Evolutionary conservation across 1,140 invertebrate species (phyloP).

Genomic region (Heliothis subflexa): DNA sequence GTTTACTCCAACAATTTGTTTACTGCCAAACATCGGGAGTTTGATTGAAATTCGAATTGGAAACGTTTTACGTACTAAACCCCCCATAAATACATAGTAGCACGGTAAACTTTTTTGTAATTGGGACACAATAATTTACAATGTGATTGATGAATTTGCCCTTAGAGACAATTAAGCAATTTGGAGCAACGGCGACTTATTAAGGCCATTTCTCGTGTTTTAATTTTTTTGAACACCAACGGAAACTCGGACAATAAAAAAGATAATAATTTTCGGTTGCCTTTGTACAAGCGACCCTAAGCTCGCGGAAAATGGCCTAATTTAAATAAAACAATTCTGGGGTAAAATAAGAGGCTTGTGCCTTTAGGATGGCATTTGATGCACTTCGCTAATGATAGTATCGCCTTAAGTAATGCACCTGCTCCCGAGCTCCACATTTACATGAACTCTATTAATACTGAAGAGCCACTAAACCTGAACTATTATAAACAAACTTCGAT

Average conservation of each 20-base stretch:
- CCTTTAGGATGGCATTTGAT: neutral
- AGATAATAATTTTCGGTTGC: conserved; percentile 13
- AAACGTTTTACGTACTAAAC: neutral
- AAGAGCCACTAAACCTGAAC: conserved; percentile 32
- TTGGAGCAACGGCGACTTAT: conserved; percentile 8
- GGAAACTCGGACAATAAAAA: conserved; percentile 20
- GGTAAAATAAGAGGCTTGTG: neutral
- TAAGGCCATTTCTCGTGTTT: conserved; percentile 28
- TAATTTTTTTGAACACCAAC: conserved; percentile 3
- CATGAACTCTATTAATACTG: conserved; percentile 36
- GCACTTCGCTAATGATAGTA: neutral
- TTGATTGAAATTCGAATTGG: conserved; percentile 20
- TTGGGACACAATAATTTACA: neutral
- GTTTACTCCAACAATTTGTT: conserved; percentile 32
- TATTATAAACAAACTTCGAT: conserved; percentile 16
- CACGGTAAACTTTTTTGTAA: too few relatives aligned
- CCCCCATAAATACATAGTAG: neutral
- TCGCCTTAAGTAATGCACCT: conserved; percentile 33
- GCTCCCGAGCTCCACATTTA: conserved; percentile 2
- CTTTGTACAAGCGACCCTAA: conserved; percentile 12
- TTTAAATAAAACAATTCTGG: neutral
- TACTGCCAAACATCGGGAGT: neutral
- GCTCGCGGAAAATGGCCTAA: neutral
- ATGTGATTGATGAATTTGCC: neutral
- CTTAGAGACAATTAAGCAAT: conserved; percentile 20